Conservation (phyloP, 2,113 vertebrate genomes). For the Malaclemys terrapin region DNA sequence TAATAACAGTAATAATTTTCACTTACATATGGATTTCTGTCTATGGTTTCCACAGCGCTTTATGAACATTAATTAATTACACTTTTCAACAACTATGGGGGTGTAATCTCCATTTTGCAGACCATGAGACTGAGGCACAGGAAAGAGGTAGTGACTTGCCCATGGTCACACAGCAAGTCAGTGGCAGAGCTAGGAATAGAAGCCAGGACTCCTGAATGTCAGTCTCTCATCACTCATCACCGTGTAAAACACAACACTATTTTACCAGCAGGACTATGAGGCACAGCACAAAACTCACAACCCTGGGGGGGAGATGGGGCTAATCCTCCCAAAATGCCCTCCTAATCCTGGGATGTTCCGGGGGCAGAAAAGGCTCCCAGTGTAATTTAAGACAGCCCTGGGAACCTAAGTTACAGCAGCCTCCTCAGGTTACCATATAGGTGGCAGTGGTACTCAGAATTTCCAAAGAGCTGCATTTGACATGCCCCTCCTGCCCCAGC, state of each 20-base stretch:
- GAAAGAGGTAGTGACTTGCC: not conserved
- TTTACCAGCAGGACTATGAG: not conserved
- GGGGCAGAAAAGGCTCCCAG: not conserved
- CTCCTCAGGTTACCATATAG: not conserved
- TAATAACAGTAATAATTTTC: not conserved
- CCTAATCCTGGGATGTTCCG: not conserved
- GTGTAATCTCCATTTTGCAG: conserved; percentile 1
- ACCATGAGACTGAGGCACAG: not conserved
- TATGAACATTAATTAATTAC: not conserved
- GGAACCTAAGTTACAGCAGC: not conserved
- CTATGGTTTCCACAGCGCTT: not conserved
- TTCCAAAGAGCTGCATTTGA: not conserved
- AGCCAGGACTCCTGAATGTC: not conserved
- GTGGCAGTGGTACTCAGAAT: not conserved
- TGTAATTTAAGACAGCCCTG: not conserved
- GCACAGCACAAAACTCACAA: not conserved
- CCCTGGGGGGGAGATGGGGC: not conserved
- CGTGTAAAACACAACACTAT: not conserved
- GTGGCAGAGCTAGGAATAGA: not conserved
- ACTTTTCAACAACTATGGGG: not conserved
- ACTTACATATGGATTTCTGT: not conserved
- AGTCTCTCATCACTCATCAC: not conserved
- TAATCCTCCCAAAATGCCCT: not conserved
- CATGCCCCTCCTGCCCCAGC: not conserved
- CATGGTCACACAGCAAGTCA: not conserved